Evolutionary conservation across 2,797 vertebrate species (phyloP).

Genomic region (Hydrocynus forskahlii): DNA sequence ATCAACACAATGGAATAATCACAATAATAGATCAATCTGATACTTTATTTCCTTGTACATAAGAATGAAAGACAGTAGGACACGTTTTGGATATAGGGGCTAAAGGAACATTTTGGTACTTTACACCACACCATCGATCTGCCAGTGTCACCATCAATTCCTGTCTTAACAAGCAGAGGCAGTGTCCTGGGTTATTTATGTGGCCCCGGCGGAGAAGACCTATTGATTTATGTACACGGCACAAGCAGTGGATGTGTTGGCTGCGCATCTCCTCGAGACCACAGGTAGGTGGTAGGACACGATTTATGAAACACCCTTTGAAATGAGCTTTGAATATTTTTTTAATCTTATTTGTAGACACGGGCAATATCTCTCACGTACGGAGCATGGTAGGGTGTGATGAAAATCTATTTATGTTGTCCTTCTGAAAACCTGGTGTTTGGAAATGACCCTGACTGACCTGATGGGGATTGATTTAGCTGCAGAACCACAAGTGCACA

Average conservation of each 20-base stretch:
- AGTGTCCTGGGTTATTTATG: conserved; percentile 63
- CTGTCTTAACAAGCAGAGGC: conserved; percentile 61
- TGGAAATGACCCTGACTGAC: conserved; percentile 54
- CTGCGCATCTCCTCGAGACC: conserved; percentile 42
- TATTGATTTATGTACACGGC: conserved; percentile 63
- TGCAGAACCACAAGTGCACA: conserved; percentile 48
- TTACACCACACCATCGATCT: conserved; percentile 58
- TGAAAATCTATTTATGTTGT: conserved; percentile 51
- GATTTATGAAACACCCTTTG: conserved; percentile 59
- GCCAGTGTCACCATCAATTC: conserved; percentile 61
- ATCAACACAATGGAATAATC: conserved; percentile 4
- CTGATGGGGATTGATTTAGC: conserved; percentile 55
- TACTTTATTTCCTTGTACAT: not conserved
- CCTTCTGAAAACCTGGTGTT: conserved; percentile 26
- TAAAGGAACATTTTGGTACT: conserved; percentile 48
- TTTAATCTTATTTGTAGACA: conserved; percentile 59
- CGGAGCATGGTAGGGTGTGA: conserved; percentile 40
- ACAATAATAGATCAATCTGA: conserved; percentile 5
- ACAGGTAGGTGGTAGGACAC: conserved; percentile 56
- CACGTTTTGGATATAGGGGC: conserved; percentile 8
- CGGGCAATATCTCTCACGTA: conserved; percentile 52
- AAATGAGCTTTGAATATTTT: conserved; percentile 63
- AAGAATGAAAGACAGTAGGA: not conserved
- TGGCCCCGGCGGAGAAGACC: conserved; percentile 56
- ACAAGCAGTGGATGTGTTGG: conserved; percentile 51